Base-by-base conservation (phyloP, 2,797 vertebrate genomes). In the Rhynchonycteris naso region DNA sequence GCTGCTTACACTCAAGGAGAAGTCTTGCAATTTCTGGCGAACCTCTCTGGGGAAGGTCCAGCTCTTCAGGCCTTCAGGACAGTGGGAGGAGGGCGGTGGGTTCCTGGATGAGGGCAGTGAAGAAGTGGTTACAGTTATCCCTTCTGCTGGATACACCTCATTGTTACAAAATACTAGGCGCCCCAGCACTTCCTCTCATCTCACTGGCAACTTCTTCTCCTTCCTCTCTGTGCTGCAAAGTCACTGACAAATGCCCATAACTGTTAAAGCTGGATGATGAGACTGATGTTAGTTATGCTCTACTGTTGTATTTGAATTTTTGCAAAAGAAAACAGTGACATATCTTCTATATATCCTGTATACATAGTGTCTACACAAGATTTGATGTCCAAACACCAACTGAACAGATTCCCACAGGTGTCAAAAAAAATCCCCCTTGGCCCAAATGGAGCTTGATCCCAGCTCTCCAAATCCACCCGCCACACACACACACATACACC, bases 71-170 rank as follows among this genome's bases (percentile, higher is more conserved):
- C 97, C 97, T 0, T 96, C 96, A 3, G 98, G 98, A 87, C 98
- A 98, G 71, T 98, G 95, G 61, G 97, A 95, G 61, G 65, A 0
- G 6, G 98, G 98, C 0, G 98, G 98, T n/a, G 98, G 98, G 81
- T 98, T 97, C 97, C 98, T 98, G 84, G n/a, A n/a, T 4, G 4
- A 58, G 18, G 19, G 94, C 65, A 43, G 47, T 38, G 90, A 82
- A 50, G 0, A 14, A 7, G 16, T 4, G n/a, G 50, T 66, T 16
- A 38, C 35, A 63, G 59, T 30, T 2, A 11, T 30, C n/a, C 58
- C 30, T 33, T 47, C 30, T 54, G 33, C 82, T 15, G 58, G 15
- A 2, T 24, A 11, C 21, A 54, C 43, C 26, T 33, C 43, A 1
- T 4, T 54, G 43, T 38, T 16, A 8, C 13, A 15, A 2, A 50